Conservation (phyloP, 1,140 invertebrate species). For the Antheraea pernyi region DNA sequence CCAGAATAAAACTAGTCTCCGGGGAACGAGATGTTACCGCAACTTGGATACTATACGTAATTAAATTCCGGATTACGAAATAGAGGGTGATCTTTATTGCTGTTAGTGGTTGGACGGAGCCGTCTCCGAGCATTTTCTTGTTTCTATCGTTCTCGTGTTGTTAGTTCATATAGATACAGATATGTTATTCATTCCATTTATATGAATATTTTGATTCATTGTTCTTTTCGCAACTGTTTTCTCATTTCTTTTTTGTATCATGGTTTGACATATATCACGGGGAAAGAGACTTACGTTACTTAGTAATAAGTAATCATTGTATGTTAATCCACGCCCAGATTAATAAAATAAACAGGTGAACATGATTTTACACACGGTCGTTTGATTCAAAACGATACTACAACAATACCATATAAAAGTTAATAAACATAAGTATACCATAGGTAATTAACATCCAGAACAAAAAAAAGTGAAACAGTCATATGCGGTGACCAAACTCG, state of each 20-base stretch:
- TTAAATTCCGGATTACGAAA: conserved; percentile 53
- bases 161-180: not conserved
- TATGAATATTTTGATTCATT: not conserved
- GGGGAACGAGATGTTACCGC: conserved; percentile 22
- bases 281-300: too few relatives aligned
- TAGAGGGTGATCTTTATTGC: conserved; percentile 45
- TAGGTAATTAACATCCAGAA: too few relatives aligned
- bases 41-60: conserved; percentile 44
- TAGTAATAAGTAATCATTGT: too few relatives aligned
- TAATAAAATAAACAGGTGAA: too few relatives aligned
- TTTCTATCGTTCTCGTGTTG: not conserved
- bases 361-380: too few relatives aligned
- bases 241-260: not conserved
- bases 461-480: too few relatives aligned
- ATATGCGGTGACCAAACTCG: too few relatives aligned
- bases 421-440: too few relatives aligned
- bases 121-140: not conserved
- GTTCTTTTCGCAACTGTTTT: too few relatives aligned
- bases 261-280: not conserved
- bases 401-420: too few relatives aligned
- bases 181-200: not conserved
- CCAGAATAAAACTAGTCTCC: conserved; percentile 30
- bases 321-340: too few relatives aligned
- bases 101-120: conserved; percentile 20
- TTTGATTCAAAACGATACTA: too few relatives aligned